phyloP scores from a whole-genome alignment of 2,797 vertebrate genomes.

The Pseudopleuronectes americanus region DNA sequence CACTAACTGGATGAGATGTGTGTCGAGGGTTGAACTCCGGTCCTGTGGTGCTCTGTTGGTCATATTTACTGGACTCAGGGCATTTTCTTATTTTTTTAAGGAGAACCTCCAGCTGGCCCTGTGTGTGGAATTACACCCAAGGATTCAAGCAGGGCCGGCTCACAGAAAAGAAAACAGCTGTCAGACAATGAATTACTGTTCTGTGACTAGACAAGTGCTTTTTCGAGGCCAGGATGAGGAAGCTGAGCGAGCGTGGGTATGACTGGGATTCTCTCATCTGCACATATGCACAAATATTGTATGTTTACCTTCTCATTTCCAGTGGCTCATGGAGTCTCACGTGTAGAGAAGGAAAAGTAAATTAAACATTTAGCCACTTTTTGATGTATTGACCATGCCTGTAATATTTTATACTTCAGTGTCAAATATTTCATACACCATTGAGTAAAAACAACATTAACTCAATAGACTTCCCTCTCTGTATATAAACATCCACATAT shows the following conservation, averaged over 20 bases:
- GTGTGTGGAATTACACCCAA: conserved; percentile 80
- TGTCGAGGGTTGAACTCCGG: conserved; percentile 30
- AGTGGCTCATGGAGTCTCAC: conserved; percentile 13
- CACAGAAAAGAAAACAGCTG: conserved; percentile 85
- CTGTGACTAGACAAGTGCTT: conserved; percentile 71
- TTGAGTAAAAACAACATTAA: conserved; percentile 23
- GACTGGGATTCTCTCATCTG: conserved; percentile 3
- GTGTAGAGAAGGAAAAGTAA: conserved; percentile 1
- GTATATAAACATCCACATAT: conserved; percentile 28
- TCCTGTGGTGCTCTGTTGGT: conserved; percentile 46
- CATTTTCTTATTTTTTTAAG: conserved; percentile 59
- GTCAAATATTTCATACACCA: conserved; percentile 22
- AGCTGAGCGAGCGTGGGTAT: conserved; percentile 39
- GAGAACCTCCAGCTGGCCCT: conserved; percentile 79
- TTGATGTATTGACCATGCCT: conserved; percentile 19
- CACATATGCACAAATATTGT: conserved; percentile 11
- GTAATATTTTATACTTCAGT: conserved; percentile 8
- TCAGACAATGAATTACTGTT: conserved; percentile 82
- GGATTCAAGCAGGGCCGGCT: conserved; percentile 71
- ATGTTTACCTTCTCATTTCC: conserved; percentile 7
- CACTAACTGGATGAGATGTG: conserved; percentile 23
- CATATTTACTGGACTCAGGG: conserved; percentile 50
- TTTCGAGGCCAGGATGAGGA: conserved; percentile 73
- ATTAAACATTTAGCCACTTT: conserved; percentile 8
- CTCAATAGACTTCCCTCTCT: conserved; percentile 10